Base-by-base conservation (phyloP, 2,113 vertebrate species). In the Anguilla rostrata region DNA sequence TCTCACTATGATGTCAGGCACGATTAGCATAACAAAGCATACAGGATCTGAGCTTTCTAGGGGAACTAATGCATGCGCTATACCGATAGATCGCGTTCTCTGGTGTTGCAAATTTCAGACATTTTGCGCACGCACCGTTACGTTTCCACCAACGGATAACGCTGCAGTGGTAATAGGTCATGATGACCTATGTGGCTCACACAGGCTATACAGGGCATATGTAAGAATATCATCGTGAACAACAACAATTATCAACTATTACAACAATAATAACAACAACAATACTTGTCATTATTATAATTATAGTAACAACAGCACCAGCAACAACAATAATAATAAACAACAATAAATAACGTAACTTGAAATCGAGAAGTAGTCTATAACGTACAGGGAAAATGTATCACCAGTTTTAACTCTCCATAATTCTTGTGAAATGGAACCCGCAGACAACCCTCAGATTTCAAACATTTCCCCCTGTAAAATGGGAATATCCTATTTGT, bases 11-110 rank as follows among this genome's bases (percentile, higher is more conserved):
- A 97, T 97, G 97, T 97, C 97, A 97, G 93, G 86, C 87, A 0
- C 79, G 2, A 97, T 98, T 97, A 96, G 94, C 97, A 98, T 98
- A 97, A 97, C 95, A 97, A 96, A 96, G 94, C 89, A 85, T 60
- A 83, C 90, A 78, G 90, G 88, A 85, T 87, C 82, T 75, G 78
- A 85, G 83, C 87, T 88, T 57, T 41, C 39, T 12, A 83, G 41
- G 83, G 40, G 86, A 84, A 82, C 84, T 82, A 88, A 86, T 79
- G 60, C 56, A 41, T 39, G 75, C 5, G 43, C 26, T n/a, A 75
- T n/a, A 75, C 71, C 71, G 26, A n/a, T 75, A 75, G 71, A 75
- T 26, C 71, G 34, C 11, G 71, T 75, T 75, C 71, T 75, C 71
- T 75, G 9, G 26, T 83, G 41, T 18, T 83, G 16, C 40, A 85